Evolutionary conservation across 2,797 vertebrate species (phyloP), one percentile per base, ranked within the genome.

Genomic region (Cirrhinus molitorella): DNA sequence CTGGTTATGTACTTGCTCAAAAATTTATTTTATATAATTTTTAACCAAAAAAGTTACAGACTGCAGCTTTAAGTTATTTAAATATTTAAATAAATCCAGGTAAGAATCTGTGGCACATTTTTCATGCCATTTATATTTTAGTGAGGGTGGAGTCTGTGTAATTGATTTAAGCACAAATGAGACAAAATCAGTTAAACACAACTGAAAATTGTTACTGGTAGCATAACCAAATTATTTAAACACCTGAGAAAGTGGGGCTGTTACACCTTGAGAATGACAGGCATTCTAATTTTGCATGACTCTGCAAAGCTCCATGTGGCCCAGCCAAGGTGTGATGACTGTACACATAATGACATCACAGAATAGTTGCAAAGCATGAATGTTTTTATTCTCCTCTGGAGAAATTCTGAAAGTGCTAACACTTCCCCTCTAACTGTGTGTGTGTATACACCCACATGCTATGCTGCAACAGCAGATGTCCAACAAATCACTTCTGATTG

Each of bases 401-500:
- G 40, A 72, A 49, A 71, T 45, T 75, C 31, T 21, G 59, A n/a
- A 65, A 40, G 47, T 9, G 0, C 31, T 75, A 66, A 76, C 2
- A 2, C 31, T 73, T 81, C 28, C 45, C 70, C 61, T 4, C 0
- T 34, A 43, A 21, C 6, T n/a, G 51, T 49, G 57, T 51, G 57
- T 65, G 5, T 66, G 3, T 43, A 57, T 17, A 51, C 43, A 1
- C 70, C 78, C 51, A 75, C 71, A 77, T 53, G 53, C 28, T 31
- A 49, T 53, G 43, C 79, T 70, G 66, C 40, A 81, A 77, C 66
- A 85, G 74, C 74, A 79, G 80, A 82, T 83, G 67, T 73, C 74
- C 74, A 55, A 57, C 55, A 83, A 65, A 83, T 83, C 74, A 70
- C 53, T 85, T 79, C 57, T 82, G 74, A 78, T 37, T 55, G 84